These are phyloP conservation scores for Tautogolabrus adspersus DNA, from an alignment of 2,113 vertebrate genomes.

Conservation along the genomic window DNA sequence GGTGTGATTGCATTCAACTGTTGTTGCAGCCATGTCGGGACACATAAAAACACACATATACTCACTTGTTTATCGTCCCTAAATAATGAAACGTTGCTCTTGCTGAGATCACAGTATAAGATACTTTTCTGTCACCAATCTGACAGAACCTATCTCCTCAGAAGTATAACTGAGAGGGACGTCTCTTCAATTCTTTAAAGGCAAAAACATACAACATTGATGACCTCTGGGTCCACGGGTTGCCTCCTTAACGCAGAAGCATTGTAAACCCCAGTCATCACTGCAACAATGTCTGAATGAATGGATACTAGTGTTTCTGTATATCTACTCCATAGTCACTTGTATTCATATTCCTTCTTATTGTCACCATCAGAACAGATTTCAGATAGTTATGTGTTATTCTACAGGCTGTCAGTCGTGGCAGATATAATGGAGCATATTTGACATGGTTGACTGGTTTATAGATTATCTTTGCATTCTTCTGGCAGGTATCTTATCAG, in stretches of 20 bases:
- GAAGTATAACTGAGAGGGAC: constrained; percentile 34
- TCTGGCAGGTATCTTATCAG: constrained; percentile 35
- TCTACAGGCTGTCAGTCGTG: constrained; percentile 8
- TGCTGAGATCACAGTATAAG: constrained; percentile 59
- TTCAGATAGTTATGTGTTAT: background rate
- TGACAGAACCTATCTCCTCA: constrained; percentile 62
- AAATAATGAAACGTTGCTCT: constrained; percentile 63
- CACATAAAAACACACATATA: background rate
- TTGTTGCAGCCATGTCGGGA: background rate
- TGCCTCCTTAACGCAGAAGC: constrained; percentile 22
- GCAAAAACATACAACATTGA: constrained; percentile 72
- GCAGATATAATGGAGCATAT: constrained; percentile 25
- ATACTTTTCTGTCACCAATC: constrained; percentile 28
- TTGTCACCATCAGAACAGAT: background rate
- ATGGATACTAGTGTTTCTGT: background rate
- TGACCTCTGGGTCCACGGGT: constrained; percentile 42
- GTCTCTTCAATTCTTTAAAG: constrained; percentile 67
- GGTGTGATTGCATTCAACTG: background rate
- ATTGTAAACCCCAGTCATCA: background rate
- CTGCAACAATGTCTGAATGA: constrained; percentile 5
- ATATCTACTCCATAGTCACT: background rate
- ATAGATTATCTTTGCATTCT: constrained; percentile 42
- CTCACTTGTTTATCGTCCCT: constrained; percentile 47
- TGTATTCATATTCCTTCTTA: background rate
- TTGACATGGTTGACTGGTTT: constrained; percentile 17